These are phyloP conservation scores for Eunapius fragilis DNA, from an alignment of 37 sponge, comb jelly and placozoan species.

Conservation along the genomic window DNA sequence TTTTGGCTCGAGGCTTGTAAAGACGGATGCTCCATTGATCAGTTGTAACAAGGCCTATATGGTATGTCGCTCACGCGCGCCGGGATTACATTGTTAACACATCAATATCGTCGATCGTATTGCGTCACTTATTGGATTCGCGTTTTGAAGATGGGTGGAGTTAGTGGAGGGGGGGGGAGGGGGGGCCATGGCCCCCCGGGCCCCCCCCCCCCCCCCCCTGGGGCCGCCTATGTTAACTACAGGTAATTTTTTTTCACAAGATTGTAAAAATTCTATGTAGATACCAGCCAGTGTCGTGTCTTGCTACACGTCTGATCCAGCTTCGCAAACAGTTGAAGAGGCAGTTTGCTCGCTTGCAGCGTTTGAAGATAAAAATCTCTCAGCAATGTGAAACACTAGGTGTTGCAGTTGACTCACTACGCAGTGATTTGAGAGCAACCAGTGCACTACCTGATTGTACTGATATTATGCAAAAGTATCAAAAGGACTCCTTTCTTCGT, in stretches of 20 bases:
- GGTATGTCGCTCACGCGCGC: too few species aligned
- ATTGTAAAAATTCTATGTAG: background rate
- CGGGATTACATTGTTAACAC: too few species aligned
- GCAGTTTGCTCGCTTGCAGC: background rate
- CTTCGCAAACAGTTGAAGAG: slow-evolving; percentile 5
- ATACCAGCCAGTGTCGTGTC: background rate
- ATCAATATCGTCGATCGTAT: too few species aligned
- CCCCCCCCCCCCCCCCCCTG: too few species aligned
- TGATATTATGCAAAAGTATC: background rate
- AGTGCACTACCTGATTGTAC: slow-evolving; percentile 10
- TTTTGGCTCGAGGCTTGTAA: too few species aligned
- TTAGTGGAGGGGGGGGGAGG: too few species aligned
- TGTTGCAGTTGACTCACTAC: slow-evolving; percentile 5
- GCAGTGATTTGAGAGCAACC: slow-evolving; percentile 12
- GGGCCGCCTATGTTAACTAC: too few species aligned
- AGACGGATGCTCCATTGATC: too few species aligned
- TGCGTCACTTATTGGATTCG: too few species aligned
- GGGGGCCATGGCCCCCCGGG: too few species aligned
- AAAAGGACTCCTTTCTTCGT: slow-evolving; percentile 11
- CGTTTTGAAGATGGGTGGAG: too few species aligned
- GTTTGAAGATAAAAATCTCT: background rate
- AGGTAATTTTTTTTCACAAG: background rate
- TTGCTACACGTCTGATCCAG: slow-evolving; percentile 6
- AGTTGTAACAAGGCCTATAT: too few species aligned
- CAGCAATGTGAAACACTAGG: slow-evolving; percentile 7